Evolutionary conservation across 1,140 invertebrate species (phyloP), one percentile per base, ranked within the genome.

Genomic region (Drosophila sp.): DNA sequence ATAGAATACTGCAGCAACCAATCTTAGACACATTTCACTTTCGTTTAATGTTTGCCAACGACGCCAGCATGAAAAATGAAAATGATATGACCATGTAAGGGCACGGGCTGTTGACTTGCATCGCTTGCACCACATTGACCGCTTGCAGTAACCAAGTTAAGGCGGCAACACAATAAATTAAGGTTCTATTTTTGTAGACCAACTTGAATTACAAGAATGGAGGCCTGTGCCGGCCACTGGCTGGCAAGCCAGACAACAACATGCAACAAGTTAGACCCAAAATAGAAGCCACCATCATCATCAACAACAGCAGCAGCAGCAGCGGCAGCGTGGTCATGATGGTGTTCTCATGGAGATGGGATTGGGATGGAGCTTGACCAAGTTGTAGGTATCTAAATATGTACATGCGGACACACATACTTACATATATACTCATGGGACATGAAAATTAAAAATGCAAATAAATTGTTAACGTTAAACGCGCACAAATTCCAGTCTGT

Each of bases 401-500:
- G 58, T 44, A 62, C 60, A 62, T 40, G 41, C 33, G 23, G 17
- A 60, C 29, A 41, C 27, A 23, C 10, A 40, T 1, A 61, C n/a
- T 2, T 8, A 63, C 40, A 29, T 27, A 55, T 41, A 30, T 47
- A 17, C 56, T 44, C 35, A 56, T 29, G 66, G 60, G 56, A 87
- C 80, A 85, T 89, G 77, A 84, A 89, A 89, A 89, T 89, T 84
- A 89, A 89, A 90, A 89, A 89, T 89, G 84, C 84, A 90, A 89
- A 89, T 89, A 89, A 89, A 89, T 84, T 84, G 85, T 89, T 89
- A 90, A 90, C 76, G 86, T 76, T 83, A 72, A 83, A 77, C 74
- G 84, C 68, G 74, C 84, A 79, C 44, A 84, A 80, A 89, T 90
- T 89, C 85, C 84, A 83, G 79, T 60, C 74, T 69, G 61, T 60